These are phyloP conservation scores for Catocala nupta DNA, from an alignment of 2,888 invertebrate genomes.

Conservation along the genomic window DNA sequence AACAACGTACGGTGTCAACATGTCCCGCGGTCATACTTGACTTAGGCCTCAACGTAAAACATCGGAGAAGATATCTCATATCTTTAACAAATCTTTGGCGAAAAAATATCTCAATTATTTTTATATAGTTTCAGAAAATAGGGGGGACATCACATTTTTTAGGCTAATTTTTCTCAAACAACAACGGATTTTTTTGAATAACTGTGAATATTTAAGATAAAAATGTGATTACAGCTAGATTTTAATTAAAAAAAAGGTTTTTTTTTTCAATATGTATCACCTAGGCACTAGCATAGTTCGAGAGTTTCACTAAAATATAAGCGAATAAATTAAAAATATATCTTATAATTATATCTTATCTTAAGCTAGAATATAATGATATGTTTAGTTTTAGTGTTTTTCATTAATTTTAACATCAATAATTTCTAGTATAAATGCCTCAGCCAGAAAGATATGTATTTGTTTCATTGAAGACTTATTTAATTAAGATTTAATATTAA, in stretches of 20 bases:
- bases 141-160: conserved; percentile 70
- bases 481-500: conserved; percentile 58
- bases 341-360: conserved; percentile 51
- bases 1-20: conserved; percentile 52
- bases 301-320: conserved; percentile 51
- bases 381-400: conserved; percentile 63
- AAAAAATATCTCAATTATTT: conserved; percentile 67
- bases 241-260: conserved; percentile 43
- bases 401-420: conserved; percentile 73
- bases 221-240: conserved; percentile 51
- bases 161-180: conserved; percentile 59
- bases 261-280: conserved; percentile 73
- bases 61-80: conserved; percentile 75
- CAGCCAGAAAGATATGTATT: conserved; percentile 86
- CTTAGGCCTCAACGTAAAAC: conserved; percentile 69
- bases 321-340: conserved; percentile 58
- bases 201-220: conserved; percentile 43
- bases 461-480: conserved; percentile 82
- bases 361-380: conserved; percentile 53
- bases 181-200: conserved; percentile 46
- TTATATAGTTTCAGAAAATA: conserved; percentile 75
- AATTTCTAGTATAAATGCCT: conserved; percentile 83
- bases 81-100: conserved; percentile 76
- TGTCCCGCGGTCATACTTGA: conserved; percentile 7
- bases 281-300: conserved; percentile 76